Evolutionary conservation across 1,140 invertebrate species (phyloP).

Genomic region (Lerema accius): DNA sequence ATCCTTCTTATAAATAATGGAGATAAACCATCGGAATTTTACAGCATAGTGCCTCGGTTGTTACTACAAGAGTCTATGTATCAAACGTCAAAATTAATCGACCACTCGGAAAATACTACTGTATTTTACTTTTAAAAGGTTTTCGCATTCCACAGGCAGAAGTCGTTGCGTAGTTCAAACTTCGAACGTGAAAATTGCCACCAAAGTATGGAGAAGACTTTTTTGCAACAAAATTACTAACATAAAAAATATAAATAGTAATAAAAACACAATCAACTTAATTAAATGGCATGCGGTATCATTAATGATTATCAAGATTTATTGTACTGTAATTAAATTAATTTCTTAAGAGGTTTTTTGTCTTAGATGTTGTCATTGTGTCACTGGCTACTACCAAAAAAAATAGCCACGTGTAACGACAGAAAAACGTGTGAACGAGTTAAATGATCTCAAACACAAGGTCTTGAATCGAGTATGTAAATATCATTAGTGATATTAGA

Average conservation of each 20-base stretch:
- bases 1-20: conserved; percentile 28
- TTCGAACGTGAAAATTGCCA: background rate
- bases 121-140: conserved; percentile 33
- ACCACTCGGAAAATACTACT: conserved; percentile 23
- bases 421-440: conserved; percentile 13
- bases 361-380: no score
- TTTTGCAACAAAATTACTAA: no score
- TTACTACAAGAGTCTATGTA: conserved; percentile 19
- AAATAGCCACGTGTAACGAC: no score
- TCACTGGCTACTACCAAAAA: background rate
- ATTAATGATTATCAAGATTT: no score
- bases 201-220: conserved; percentile 21
- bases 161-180: conserved; percentile 14
- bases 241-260: no score
- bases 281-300: no score
- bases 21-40: conserved; percentile 28
- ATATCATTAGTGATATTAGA: no score
- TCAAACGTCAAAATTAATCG: conserved; percentile 44
- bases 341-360: background rate
- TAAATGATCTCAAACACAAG: background rate
- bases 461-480: no score
- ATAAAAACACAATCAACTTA: no score
- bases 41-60: conserved; percentile 11
- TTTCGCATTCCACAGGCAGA: conserved; percentile 31
- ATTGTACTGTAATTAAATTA: no score